Evolutionary conservation across 1,140 invertebrate species (phyloP), one percentile per base, ranked within the genome.

Genomic region (Elymnias hypermnestra): DNA sequence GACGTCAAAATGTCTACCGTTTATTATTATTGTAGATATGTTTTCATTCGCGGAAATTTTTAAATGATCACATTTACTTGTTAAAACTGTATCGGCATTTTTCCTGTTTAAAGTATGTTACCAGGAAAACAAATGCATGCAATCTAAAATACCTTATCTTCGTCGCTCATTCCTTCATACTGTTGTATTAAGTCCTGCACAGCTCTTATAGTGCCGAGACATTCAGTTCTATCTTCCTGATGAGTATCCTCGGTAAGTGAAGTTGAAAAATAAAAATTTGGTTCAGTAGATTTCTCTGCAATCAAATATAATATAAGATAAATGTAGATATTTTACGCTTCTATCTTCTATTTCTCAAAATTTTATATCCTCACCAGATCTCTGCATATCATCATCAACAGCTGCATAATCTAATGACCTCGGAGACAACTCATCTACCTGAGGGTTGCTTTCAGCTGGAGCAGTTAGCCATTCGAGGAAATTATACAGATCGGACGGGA

Each of bases 101-200:
- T n/a, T n/a, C n/a, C n/a, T n/a, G n/a, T n/a, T n/a, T n/a, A n/a
- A n/a, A n/a, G n/a, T n/a, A n/a, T n/a, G n/a, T n/a, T n/a, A n/a
- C n/a, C n/a, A n/a, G n/a, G n/a, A n/a, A n/a, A n/a, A n/a, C n/a
- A n/a, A n/a, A n/a, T n/a, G n/a, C n/a, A n/a, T n/a, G n/a, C n/a
- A n/a, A n/a, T n/a, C n/a, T n/a, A n/a, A n/a, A n/a, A n/a, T 22
- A 83, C 78, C 70, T 81, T 83, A 7, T 76, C 75, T 13, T 74
- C 70, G 35, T 72, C 60, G 14, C 15, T 55, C 61, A 83, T 68
- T 1, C 52, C 63, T 7, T 77, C 67, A 21, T 72, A 83, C 23
- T 68, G 47, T 5, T 53, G 39, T 12, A 79, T 57, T 12, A 83
- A 53, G 2, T 74, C 63, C 26, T 78, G 66, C 0, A 83, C 58